Base-by-base conservation (phyloP, 2,888 invertebrate genomes). In the Volucella inflata region DNA sequence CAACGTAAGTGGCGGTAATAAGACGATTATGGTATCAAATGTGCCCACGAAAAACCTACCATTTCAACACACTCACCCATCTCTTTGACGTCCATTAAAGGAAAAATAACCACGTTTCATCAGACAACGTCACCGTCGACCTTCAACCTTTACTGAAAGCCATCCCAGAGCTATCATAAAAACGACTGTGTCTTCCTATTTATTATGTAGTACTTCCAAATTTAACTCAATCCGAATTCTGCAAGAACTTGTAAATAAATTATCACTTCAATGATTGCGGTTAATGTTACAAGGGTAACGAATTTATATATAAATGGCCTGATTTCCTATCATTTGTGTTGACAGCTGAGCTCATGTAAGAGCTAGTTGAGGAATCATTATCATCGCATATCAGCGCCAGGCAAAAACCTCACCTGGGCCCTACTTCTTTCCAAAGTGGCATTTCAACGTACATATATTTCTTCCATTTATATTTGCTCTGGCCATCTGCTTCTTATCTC, bases 241-340 rank as follows among this genome's bases (percentile, higher is more conserved):
- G 40, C 59, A 40, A 40, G 16, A 59, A 40, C 8, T 57, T 10
- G 38, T 46, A 16, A 48, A 17, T 70, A 46, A 57, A 17, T 59
- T 57, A 70, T 70, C 17, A n/a, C n/a, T 48, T 70, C n/a, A n/a
- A 70, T 48, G 57, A 48, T 36, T 48, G 38, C 10, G 48, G 36
- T 57, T 70, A 48, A 57, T 44, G 36, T 48, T 11, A 59, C 38
- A 36, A 38, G 38, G 16, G 55, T 17, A 10, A 70, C 38, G 48
- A 57, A 57, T 8, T 4, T 46, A 67, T n/a, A 17, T 16, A 16
- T 17, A 9, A 10, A 0, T 68, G 46, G 44, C n/a, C n/a, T 21
- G 1, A 21, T 16, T 12, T 60, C 17, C 42, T 21, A 21, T 21
- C 21, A 21, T 21, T 60, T 44, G 4, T 12, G 21, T 8, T n/a